Percentiles rank a stretch among this genome's conserved stretches.
Evolutionary conservation across 2,797 vertebrate species (phyloP).

Genomic region (Nothura maculosa): DNA sequence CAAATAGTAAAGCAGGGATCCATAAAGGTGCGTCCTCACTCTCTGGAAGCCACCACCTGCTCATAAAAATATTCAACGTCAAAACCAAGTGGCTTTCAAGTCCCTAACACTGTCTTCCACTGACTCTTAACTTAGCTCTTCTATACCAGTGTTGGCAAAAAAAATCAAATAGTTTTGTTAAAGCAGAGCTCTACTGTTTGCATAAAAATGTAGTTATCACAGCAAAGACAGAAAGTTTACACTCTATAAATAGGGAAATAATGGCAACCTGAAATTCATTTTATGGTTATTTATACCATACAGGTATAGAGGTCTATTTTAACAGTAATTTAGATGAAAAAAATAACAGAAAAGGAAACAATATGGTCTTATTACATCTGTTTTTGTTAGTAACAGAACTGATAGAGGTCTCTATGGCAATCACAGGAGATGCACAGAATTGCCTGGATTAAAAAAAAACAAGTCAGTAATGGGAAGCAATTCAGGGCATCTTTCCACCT

Average conservation of each 20-base stretch:
- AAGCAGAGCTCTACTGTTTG: neutral
- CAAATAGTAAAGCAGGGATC: slow-evolving; percentile 95
- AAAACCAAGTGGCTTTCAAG: neutral
- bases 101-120: neutral
- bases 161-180: neutral
- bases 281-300: neutral
- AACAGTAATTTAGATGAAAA: neutral
- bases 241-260: neutral
- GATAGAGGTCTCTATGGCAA: neutral
- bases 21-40: slow-evolving; percentile 94
- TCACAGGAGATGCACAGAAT: neutral
- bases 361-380: accelerated
- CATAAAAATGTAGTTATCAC: neutral
- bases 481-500: neutral
- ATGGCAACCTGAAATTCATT: neutral
- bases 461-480: neutral
- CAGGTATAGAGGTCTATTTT: neutral
- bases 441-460: neutral
- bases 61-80: neutral
- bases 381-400: neutral
- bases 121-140: neutral
- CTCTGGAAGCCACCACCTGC: slow-evolving; percentile 97
- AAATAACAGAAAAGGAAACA: neutral
- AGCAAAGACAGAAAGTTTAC: neutral
- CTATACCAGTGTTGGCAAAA: neutral